Base-by-base conservation (phyloP, 1,140 invertebrate genomes). In the Monochamus saltuarius region DNA sequence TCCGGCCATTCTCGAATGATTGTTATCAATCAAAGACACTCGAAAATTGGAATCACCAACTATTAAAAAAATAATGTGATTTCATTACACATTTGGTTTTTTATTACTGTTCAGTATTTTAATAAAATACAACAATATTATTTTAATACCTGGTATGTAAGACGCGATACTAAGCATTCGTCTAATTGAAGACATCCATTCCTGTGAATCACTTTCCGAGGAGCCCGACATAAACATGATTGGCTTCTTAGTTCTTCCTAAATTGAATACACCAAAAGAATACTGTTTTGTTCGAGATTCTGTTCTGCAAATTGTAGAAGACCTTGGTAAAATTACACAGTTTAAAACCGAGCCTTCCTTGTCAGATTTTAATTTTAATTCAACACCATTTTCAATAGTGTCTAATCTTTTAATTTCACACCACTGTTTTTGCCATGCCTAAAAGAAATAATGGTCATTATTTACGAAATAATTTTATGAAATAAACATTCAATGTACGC, bases 11-110 rank as follows among this genome's bases (percentile, higher is more conserved):
- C 80, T 76, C 0, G 82, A 83, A 70, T 82, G 81, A 0, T 68
- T 60, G 42, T 82, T 84, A 61, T 84, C 83, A 9, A 84, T 72
- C 11, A 84, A 73, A 1, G 83, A 84, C 4, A 84, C 71, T 13
- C 73, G 72, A 59, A 80, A 81, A 38, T 76, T 76, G 54, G 74
- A 76, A 29, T 76, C 72, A 9, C 64, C 62, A 36, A 71, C 77
- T 78, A 66, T 46, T 73, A 70, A 37, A 57, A 45, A 4, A 60
- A 9, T 40, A n/a, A n/a, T n/a, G n/a, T n/a, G n/a, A n/a, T 50
- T 14, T 46, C 34, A 43, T 59, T 50, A 59, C 13, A 14, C 17
- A 42, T 16, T 42, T 4, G 40, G 6, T 17, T 40, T 1, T 40
- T 42, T 6, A 16, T 42, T 52, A 42, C n/a, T 17, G 7, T 16